A percentile compares a stretch with the other conserved stretches of the same genome.
phyloP scores from a whole-genome alignment of 2,113 vertebrate genomes.

The Brachypteracias leptosomus region DNA sequence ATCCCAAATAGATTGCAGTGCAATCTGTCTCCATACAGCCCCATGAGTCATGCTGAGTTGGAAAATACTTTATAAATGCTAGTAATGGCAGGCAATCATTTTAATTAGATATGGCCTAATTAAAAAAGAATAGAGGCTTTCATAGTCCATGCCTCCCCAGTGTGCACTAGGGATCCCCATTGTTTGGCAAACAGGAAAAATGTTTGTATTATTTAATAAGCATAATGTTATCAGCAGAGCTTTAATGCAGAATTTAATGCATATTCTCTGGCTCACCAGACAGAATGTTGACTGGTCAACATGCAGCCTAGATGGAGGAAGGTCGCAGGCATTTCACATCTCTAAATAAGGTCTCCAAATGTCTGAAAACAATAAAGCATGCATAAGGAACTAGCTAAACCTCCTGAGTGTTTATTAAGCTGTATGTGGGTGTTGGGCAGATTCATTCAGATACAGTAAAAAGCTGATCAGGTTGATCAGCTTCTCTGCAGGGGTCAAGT shows the following conservation, averaged over 20 bases:
- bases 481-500: not conserved
- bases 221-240: not conserved
- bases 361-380: not conserved
- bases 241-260: not conserved
- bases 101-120: constrained; percentile 65
- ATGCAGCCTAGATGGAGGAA: not conserved
- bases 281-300: not conserved
- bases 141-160: constrained; percentile 15
- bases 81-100: constrained; percentile 19
- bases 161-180: constrained; percentile 10
- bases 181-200: constrained; percentile 23
- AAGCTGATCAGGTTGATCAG: not conserved
- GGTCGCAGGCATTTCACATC: not conserved
- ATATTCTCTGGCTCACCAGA: not conserved
- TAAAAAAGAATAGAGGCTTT: constrained; percentile 54
- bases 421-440: not conserved
- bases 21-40: not conserved
- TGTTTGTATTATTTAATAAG: constrained; percentile 45
- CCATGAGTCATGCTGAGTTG: not conserved
- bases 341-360: not conserved
- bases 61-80: constrained; percentile 49
- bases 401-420: not conserved
- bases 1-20: not conserved
- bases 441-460: not conserved
- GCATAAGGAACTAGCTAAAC: not conserved